phyloP scores from a whole-genome alignment of 2,797 vertebrate species.

The Chelon labrosus region DNA sequence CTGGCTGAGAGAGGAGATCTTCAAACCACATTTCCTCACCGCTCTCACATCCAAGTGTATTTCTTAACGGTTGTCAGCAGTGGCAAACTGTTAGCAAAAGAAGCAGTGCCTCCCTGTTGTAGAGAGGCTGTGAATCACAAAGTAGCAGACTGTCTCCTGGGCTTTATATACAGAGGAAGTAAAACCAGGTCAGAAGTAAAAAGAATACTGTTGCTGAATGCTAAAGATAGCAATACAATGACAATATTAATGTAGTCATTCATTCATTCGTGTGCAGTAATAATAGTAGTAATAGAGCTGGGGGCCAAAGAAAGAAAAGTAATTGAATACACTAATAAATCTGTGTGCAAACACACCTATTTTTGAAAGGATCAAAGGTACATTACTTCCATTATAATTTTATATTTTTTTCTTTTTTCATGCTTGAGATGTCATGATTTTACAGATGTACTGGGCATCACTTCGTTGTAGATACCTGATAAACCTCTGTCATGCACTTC shows the following conservation, averaged over 20 bases:
- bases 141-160: background rate
- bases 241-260: slow-evolving; percentile 1
- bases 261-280: background rate
- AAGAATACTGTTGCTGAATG: background rate
- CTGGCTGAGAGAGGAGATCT: slow-evolving; percentile 3
- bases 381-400: background rate
- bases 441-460: background rate
- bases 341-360: background rate
- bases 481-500: background rate
- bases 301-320: background rate
- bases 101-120: too few species aligned
- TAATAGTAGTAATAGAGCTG: background rate
- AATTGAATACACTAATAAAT: background rate
- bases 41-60: background rate
- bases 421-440: background rate
- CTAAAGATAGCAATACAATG: slow-evolving; percentile 7
- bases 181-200: slow-evolving; percentile 18
- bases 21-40: slow-evolving; percentile 21
- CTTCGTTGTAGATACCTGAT: background rate
- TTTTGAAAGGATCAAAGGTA: background rate
- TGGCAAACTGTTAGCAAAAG: background rate
- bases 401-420: background rate
- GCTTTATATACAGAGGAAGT: slow-evolving; percentile 4
- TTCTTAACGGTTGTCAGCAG: slow-evolving; percentile 5
- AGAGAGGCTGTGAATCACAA: background rate